phyloP scores from a whole-genome alignment of 2,797 vertebrate genomes.

The Rhabdophis nuchalis region DNA sequence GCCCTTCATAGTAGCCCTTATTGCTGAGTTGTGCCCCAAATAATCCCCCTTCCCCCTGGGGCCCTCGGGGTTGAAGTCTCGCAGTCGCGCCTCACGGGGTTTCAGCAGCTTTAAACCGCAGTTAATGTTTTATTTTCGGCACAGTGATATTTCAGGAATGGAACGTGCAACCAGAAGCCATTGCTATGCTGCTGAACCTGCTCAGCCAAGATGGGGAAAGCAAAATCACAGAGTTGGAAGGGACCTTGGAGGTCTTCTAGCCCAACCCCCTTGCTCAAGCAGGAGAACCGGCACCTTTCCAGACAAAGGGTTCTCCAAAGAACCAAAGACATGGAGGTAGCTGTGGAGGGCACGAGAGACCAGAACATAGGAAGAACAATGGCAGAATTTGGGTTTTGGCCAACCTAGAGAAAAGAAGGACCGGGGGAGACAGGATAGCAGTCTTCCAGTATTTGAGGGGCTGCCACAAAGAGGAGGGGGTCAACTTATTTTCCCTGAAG shows the following conservation, averaged over 20 bases:
- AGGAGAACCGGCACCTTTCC: background rate
- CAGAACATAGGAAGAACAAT: too few species aligned
- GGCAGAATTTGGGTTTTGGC: too few species aligned
- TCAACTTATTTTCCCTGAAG: too few species aligned
- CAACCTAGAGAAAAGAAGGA: too few species aligned
- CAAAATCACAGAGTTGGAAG: background rate
- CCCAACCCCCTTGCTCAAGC: background rate
- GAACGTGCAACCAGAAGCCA: too few species aligned
- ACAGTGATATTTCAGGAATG: background rate
- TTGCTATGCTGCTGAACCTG: background rate
- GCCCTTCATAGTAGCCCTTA: too few species aligned
- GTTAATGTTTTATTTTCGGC: background rate
- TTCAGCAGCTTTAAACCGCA: background rate
- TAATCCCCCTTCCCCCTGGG: background rate
- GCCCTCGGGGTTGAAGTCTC: background rate
- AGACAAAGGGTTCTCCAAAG: background rate
- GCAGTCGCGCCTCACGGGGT: background rate
- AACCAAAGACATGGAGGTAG: too few species aligned
- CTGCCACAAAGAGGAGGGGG: too few species aligned
- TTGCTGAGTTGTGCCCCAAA: background rate
- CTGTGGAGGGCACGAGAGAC: too few species aligned
- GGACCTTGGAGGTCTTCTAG: background rate
- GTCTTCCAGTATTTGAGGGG: too few species aligned
- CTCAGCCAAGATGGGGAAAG: too few species aligned
- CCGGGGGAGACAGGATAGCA: too few species aligned